Base-by-base conservation (phyloP, 2,888 invertebrate genomes). In the Cheilosia vernalis region DNA sequence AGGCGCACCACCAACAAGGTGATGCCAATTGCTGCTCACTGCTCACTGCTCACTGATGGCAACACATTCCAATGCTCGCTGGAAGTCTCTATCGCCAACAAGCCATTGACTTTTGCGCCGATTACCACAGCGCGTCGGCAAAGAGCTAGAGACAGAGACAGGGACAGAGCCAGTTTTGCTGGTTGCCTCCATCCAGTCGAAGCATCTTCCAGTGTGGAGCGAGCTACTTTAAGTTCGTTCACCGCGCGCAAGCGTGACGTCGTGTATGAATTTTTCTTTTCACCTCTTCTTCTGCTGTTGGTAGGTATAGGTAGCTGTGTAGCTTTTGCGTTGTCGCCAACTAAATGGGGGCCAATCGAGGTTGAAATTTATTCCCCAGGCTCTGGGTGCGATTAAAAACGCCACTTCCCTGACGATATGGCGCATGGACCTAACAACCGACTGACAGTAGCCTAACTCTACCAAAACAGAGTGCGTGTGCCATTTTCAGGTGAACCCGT, bases 191-290 rank as follows among this genome's bases (percentile, higher is more conserved):
- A 76, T 27, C 24, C 47, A 56, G 44, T 47, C 55, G 63, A 83
- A 73, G 80, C 87, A 10, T 88, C 89, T 91, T 91, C 91, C 91
- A 90, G 90, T 90, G 90, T 90, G 89, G 90, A 90, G 89, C 91
- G 91, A 89, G 89, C 91, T 88, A 90, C 91, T 91, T 91, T 88
- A 88, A 91, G 91, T 91, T 91, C 91, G 90, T 91, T 91, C 89
- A 91, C 91, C 91, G 90, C 88, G 87, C 72, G 73, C 81, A 86
- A 69, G 81, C 85, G 85, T 85, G 85, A 85, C 85, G 85, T 85
- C 70, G 58, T 17, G 2, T n/a, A 70, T 55, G 44, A 74, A 51
- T 83, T 83, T 83, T 74, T 60, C 53, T 74, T 74, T 74, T 58
- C 37, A 17, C 55, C 58, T 74, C 49, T 60, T 60, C 40, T 67